Conservation (phyloP, 1,140 invertebrate genomes). For the Ooceraea biroi region DNA sequence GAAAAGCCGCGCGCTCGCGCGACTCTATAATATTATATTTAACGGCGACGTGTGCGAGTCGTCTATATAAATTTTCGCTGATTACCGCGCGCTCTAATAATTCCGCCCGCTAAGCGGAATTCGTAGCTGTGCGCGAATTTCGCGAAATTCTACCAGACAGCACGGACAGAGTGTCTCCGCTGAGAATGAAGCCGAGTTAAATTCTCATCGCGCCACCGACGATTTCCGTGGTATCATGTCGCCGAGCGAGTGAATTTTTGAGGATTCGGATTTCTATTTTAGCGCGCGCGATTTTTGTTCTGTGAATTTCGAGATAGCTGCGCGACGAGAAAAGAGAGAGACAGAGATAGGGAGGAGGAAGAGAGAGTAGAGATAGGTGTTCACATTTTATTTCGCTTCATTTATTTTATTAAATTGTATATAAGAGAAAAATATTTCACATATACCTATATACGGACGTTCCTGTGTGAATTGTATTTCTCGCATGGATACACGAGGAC, state of each 20-base stretch:
- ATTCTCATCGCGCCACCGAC: constrained; percentile 51
- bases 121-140: constrained; percentile 55
- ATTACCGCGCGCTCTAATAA: constrained; percentile 61
- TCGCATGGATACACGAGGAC: not conserved
- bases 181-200: constrained; percentile 59
- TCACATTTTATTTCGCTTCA: constrained; percentile 26
- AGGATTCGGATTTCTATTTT: constrained; percentile 53
- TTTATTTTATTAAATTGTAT: constrained; percentile 15
- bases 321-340: too few relatives aligned
- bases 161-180: constrained; percentile 53
- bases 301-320: not conserved
- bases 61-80: constrained; percentile 61
- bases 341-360: too few relatives aligned
- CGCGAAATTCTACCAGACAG: constrained; percentile 52
- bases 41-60: constrained; percentile 52
- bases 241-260: constrained; percentile 32
- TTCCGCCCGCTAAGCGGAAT: constrained; percentile 56
- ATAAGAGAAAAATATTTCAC: not conserved
- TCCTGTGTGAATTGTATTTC: constrained; percentile 15
- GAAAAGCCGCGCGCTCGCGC: constrained; percentile 2
- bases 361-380: not conserved
- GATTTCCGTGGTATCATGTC: constrained; percentile 47
- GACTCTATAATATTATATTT: constrained; percentile 58
- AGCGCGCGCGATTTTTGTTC: constrained; percentile 30
- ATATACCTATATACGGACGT: not conserved